Base-by-base conservation (phyloP, 2,113 vertebrate species). In the Ptychochromis oligacanthus region DNA sequence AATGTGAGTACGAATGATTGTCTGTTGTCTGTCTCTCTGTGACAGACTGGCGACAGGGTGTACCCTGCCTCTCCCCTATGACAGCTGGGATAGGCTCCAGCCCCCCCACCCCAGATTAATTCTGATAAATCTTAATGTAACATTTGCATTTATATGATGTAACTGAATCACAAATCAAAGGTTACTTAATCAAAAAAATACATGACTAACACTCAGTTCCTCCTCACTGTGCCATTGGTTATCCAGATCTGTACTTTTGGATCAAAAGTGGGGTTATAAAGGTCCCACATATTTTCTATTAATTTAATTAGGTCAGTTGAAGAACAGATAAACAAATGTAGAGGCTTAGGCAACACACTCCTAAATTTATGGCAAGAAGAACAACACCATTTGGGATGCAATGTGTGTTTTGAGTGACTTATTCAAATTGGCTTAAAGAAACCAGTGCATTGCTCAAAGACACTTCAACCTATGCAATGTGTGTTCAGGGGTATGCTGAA, bases 101-200 rank as follows among this genome's bases (percentile, higher is more conserved):
- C n/a, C n/a, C n/a, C n/a, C n/a, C n/a, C n/a, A n/a, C 17, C 38
- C 64, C 18, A 22, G 4, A 12, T 26, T 26, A 46, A 67, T 49
- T 52, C 1, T 18, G 18, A 72, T 31, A 52, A 31, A 72, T 49
- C 43, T 4, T 70, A 70, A 49, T 20, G 43, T n/a, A 20, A 13
- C 1, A 1, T 31, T 72, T 72, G 67, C 6, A 18, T 72, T 52
- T 72, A 72, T 72, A 24, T 52, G 65, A 70, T 70, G 22, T 49
- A 49, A 70, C 24, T 52, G 26, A 72, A n/a, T 72, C 65, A 20
- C 20, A 10, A 70, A 31, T 70, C 67, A 72, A 72, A 72, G 67
- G 26, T 26, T 52, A n/a, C 46, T 54, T 28, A 52, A 31, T 72
- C 1, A 0, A 17, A 26, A 72, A 31, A 40, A 72, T 72, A 7